Percentiles rank a stretch among this genome's conserved stretches.
These are phyloP conservation scores for Oikopleura dioica DNA, from an alignment of 23 tunicate genomes.

Conservation along the genomic window DNA sequence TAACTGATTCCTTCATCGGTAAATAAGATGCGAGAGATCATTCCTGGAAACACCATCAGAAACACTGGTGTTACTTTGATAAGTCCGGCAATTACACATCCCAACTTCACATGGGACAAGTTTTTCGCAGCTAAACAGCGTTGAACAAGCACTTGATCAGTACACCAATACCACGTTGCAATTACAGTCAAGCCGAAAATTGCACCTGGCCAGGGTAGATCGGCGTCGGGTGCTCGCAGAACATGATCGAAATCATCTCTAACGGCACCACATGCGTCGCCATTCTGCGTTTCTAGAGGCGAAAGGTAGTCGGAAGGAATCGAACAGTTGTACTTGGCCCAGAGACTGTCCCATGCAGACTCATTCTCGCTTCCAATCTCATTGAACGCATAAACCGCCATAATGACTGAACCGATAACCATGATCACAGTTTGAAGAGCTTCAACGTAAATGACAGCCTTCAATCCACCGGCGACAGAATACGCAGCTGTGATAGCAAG, in stretches of 20 bases:
- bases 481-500: slow-evolving; percentile 52
- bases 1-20: slow-evolving; percentile 61
- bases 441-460: too few species aligned
- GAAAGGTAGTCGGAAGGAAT: too few species aligned
- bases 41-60: slow-evolving; percentile 89
- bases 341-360: too few species aligned
- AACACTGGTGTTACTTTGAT: slow-evolving; percentile 54
- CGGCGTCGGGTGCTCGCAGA: slow-evolving; percentile 45
- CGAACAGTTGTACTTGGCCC: too few species aligned
- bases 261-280: slow-evolving; percentile 46
- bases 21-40: slow-evolving; percentile 55
- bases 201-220: slow-evolving; percentile 90
- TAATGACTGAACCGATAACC: slow-evolving; percentile 37
- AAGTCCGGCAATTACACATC: slow-evolving; percentile 70
- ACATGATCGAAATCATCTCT: slow-evolving; percentile 48
- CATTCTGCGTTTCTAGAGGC: slow-evolving; percentile 26
- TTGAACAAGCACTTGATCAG: slow-evolving; percentile 81
- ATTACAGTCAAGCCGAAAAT: slow-evolving; percentile 64
- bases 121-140: slow-evolving; percentile 55
- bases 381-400: too few species aligned
- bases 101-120: slow-evolving; percentile 60
- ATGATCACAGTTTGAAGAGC: slow-evolving; percentile 69
- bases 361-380: too few species aligned
- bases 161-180: slow-evolving; percentile 93
- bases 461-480: slow-evolving; percentile 80